Conservation (phyloP, 2,888 invertebrate genomes). For the Acholoe squamosa region DNA sequence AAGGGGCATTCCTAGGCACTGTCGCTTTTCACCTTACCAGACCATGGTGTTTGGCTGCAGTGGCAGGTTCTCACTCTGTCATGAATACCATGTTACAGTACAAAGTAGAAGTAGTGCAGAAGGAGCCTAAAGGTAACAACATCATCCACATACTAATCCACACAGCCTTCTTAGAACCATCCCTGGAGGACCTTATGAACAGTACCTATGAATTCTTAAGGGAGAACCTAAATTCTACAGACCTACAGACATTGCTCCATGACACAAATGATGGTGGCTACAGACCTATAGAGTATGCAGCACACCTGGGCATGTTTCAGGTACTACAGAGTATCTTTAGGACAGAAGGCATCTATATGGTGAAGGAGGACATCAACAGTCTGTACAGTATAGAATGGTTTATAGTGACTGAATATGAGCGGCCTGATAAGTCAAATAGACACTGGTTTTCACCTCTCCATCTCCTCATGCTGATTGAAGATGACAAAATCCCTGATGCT, state of each 20-base stretch:
- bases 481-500: background rate
- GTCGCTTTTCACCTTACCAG: background rate
- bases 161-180: background rate
- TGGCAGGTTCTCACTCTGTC: background rate
- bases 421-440: background rate
- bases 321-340: background rate
- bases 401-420: constrained; percentile 42
- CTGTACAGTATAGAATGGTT: constrained; percentile 39
- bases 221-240: background rate
- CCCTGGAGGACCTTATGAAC: background rate
- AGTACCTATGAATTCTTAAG: background rate
- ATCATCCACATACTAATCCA: constrained; percentile 2
- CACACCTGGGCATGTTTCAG: background rate
- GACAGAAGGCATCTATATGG: constrained; percentile 5
- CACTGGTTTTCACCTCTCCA: background rate
- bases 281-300: constrained; percentile 22
- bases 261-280: background rate
- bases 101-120: background rate
- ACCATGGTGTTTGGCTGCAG: constrained; percentile 33
- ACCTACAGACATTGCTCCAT: background rate
- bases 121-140: constrained; percentile 18
- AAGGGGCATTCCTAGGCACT: background rate
- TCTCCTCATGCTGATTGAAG: background rate
- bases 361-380: background rate
- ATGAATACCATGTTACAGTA: constrained; percentile 1